Conservation (phyloP, 1,140 invertebrate genomes). For the Drosophila carrolli region DNA sequence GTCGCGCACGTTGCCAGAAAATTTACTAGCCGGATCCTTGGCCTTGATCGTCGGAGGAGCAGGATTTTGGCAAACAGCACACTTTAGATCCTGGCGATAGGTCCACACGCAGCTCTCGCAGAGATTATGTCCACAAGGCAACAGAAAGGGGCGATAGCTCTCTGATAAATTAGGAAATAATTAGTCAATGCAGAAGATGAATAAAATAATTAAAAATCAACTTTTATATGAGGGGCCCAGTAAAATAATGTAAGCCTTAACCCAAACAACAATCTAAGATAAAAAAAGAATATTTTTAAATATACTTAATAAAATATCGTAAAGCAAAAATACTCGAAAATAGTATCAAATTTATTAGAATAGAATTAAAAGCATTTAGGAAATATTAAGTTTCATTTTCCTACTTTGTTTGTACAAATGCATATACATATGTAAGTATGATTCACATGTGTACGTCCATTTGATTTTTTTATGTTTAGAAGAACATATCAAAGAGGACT, state of each 20-base stretch:
- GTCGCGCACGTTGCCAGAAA: constrained; percentile 33
- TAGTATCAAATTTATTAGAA: too few relatives aligned
- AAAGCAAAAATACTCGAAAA: too few relatives aligned
- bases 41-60: constrained; percentile 36
- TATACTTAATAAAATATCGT: too few relatives aligned
- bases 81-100: constrained; percentile 47
- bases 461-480: constrained; percentile 19
- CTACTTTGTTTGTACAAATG: too few relatives aligned
- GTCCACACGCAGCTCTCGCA: constrained; percentile 66
- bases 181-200: too few relatives aligned
- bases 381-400: too few relatives aligned
- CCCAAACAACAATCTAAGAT: too few relatives aligned
- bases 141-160: constrained; percentile 55
- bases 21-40: constrained; percentile 21
- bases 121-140: constrained; percentile 68
- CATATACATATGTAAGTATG: not conserved
- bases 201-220: not conserved
- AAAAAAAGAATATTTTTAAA: too few relatives aligned
- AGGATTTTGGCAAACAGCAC: constrained; percentile 45
- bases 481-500: constrained; percentile 6
- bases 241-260: too few relatives aligned
- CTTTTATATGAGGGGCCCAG: too few relatives aligned
- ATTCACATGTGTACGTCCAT: too few relatives aligned
- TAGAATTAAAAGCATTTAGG: too few relatives aligned
- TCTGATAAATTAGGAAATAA: not conserved